These are phyloP conservation scores for Chesias legatella DNA, from an alignment of 2,888 invertebrate genomes.

Conservation along the genomic window DNA sequence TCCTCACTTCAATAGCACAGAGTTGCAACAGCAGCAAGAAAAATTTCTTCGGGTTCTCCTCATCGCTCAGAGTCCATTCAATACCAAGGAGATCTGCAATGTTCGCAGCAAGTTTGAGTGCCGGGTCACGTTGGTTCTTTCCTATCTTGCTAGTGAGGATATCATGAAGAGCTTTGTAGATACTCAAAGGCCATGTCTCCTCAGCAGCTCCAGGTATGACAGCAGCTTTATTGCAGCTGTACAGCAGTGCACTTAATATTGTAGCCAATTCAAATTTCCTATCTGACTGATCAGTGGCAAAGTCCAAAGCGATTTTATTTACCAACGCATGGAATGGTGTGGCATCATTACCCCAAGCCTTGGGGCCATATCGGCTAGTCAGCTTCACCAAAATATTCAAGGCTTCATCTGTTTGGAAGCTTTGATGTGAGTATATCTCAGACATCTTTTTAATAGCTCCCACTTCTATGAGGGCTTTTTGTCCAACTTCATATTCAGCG, in stretches of 20 bases:
- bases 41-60: conserved; percentile 90
- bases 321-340: conserved; percentile 90
- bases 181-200: conserved; percentile 90
- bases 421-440: conserved; percentile 92
- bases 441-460: conserved; percentile 91
- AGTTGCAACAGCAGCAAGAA: conserved; percentile 91
- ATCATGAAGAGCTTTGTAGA: conserved; percentile 90
- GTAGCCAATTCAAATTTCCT: conserved; percentile 93
- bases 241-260: conserved; percentile 87
- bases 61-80: conserved; percentile 91
- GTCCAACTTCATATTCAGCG: conserved; percentile 88
- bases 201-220: conserved; percentile 83
- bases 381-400: conserved; percentile 88
- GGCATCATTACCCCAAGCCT: conserved; percentile 89
- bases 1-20: conserved; percentile 94
- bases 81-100: conserved; percentile 90
- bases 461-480: conserved; percentile 87
- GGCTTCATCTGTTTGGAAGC: conserved; percentile 94
- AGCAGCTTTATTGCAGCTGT: conserved; percentile 85
- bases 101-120: conserved; percentile 89
- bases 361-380: conserved; percentile 85
- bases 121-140: conserved; percentile 93
- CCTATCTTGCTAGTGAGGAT: conserved; percentile 93
- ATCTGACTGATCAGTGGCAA: conserved; percentile 93
- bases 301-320: conserved; percentile 91